Percentiles rank a stretch among this genome's conserved stretches.
phyloP scores from a whole-genome alignment of 2,113 vertebrate species.

The Alaudala cheleensis region DNA sequence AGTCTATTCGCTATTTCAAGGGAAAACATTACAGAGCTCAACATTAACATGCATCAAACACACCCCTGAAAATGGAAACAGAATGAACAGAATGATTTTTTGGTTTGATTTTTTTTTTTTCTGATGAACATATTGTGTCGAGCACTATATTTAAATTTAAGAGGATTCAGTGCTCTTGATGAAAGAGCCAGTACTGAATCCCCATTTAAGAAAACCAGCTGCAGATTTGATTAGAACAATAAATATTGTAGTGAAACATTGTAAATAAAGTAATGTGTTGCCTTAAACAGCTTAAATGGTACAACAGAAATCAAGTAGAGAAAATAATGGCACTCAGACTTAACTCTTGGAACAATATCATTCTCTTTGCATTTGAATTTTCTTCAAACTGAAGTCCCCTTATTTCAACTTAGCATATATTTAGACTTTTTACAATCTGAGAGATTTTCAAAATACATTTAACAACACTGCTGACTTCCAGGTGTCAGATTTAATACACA shows the following conservation, averaged over 20 bases:
- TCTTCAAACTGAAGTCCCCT: not conserved
- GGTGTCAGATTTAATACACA: not conserved
- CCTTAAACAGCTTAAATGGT: slow-evolving; percentile 5
- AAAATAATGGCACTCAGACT: not conserved
- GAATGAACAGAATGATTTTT: not conserved
- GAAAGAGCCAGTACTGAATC: not conserved
- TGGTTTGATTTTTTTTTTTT: not conserved
- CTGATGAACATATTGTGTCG: slow-evolving; percentile 42
- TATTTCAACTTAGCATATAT: not conserved
- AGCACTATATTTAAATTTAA: slow-evolving; percentile 39
- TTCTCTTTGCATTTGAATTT: not conserved
- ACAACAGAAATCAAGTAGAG: not conserved
- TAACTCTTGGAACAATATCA: not conserved
- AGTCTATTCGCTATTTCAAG: not conserved
- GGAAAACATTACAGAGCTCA: not conserved
- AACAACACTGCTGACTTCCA: not conserved
- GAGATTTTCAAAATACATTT: not conserved
- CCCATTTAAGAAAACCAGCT: slow-evolving; percentile 21
- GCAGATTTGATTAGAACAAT: slow-evolving; percentile 36
- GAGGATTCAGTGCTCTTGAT: not conserved
- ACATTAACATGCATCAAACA: not conserved
- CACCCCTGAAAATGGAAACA: not conserved
- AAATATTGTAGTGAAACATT: slow-evolving; percentile 35
- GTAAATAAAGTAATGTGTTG: slow-evolving; percentile 34
- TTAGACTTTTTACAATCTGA: not conserved